Conservation (phyloP, 2,888 invertebrate genomes). For the Aplocera efformata region DNA sequence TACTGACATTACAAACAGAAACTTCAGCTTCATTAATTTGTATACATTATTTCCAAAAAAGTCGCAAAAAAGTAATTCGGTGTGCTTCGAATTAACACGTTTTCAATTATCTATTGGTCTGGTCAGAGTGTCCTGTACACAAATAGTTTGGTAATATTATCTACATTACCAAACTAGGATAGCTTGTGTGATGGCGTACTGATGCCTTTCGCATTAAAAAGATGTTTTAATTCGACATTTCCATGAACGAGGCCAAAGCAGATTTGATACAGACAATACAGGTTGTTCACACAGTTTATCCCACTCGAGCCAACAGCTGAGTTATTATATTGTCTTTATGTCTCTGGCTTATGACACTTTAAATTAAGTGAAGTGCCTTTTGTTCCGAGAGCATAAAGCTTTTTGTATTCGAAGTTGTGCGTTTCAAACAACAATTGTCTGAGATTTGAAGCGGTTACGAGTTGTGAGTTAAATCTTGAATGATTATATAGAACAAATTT, state of each 20-base stretch:
- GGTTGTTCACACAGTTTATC: constrained; percentile 55
- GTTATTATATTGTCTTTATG: constrained; percentile 69
- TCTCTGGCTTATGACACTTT: constrained; percentile 59
- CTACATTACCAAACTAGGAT: no score
- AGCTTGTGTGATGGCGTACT: constrained; percentile 57
- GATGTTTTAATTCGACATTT: constrained; percentile 71
- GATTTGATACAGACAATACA: constrained; percentile 65
- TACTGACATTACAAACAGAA: no score
- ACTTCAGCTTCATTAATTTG: no score
- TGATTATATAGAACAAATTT: no score
- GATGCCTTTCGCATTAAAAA: no score
- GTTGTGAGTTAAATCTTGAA: constrained; percentile 11
- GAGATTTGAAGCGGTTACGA: constrained; percentile 3
- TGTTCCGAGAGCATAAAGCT: constrained; percentile 36
- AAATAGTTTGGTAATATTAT: no score
- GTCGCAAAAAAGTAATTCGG: no score
- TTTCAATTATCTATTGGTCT: no score
- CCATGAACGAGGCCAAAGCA: constrained; percentile 69
- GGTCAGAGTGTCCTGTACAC: no score
- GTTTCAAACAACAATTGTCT: constrained; percentile 8
- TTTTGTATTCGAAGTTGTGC: constrained; percentile 24
- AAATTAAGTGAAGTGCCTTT: constrained; percentile 57
- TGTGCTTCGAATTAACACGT: no score
- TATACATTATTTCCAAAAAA: no score
- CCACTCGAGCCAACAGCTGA: constrained; percentile 44